Base-by-base conservation (phyloP, 1,140 invertebrate species). In the Meloidogyne exigua region DNA sequence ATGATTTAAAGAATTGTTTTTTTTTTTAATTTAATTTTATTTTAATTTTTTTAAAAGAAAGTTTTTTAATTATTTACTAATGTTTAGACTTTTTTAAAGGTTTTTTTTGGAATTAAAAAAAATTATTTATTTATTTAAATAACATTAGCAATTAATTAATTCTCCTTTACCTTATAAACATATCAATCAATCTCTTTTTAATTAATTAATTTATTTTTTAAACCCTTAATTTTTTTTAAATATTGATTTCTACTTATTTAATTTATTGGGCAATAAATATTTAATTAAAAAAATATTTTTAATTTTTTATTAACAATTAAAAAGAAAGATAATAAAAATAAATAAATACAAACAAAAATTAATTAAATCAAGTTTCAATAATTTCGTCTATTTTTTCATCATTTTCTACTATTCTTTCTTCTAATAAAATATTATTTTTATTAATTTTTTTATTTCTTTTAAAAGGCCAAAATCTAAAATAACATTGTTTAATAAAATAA, bases 401-500 rank as follows among this genome's bases (percentile, higher is more conserved):
- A n/a, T 67, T n/a, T 23, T 23, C 28, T 32, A 32, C 7, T 32
- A 23, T 28, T 26, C 21, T 67, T 21, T 28, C 66, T 67, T 67
- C 36, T 26, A 67, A 67, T 25, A 32, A 32, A 32, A 67, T 67
- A 28, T 21, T 18, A 67, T 32, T 67, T 32, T 67, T 21, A 67
- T 25, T 67, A 21, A 28, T 21, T 32, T 32, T 32, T 18, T 10
- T 18, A 67, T 67, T 26, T 26, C 26, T 57, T 57, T 57, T 57
- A 18, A 18, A 18, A n/a, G 49, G 49, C 9, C 66, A 9, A 21
- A 68, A 18, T 68, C 4, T 18, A 21, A 4, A 21, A 42, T 1
- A 68, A 21, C 4, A 25, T 18, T 68, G 23, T 42, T 68, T 32
- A 32, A 68, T 42, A n/a, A 42, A 32, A 32, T 79, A 10, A 63